Evolutionary conservation across 2,797 vertebrate genomes (phyloP), one percentile per base, ranked within the genome.

Genomic region (Caiman crocodilus): DNA sequence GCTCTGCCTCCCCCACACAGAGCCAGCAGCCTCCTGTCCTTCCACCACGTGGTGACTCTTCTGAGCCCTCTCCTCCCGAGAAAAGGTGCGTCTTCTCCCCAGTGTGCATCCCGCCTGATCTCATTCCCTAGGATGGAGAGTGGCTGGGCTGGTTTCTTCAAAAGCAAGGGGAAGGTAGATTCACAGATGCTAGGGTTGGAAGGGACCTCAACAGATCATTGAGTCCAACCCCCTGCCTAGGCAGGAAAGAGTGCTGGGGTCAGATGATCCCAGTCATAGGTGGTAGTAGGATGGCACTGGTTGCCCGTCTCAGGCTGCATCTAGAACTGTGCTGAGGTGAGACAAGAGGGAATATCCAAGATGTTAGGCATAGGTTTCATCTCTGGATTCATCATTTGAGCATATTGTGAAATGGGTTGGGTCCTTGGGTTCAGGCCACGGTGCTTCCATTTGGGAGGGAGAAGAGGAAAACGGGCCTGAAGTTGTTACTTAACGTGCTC

Each of bases 1-100:
- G 5, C 79, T 59, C 32, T 73, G 81, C 23, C 64, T n/a, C 75
- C 42, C 60, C 65, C 15, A 0, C 0, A 0, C 0, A 0, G 91
- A 91, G 89, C 89, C 74, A 42, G 80, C 73, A 61, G 74, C 89
- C 10, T 2, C 3, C 7, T 42, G 6, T 59, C 32, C 25, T 60
- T 61, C 30, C 59, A 50, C 69, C 25, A 71, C 32, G 26, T 17
- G n/a, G 67, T 84, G 60, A 75, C 65, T 76, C 63, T 81, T 32
- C 71, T 69, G 0, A 1, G 12, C 26, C 6, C 14, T 50, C 56
- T 76, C 26, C 6, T 23, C 42, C 42, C 42, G 10, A 50, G 42
- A 50, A 50, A 73, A 9, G 73, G 75, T 73, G 59, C 4, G 7
- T 78, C 91, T 83, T 1, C 2, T 61, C n/a, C 30, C 56, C 32